Evolutionary conservation across 1,140 invertebrate species (phyloP), one percentile per base, ranked within the genome.

Genomic region (Paralvinella palmiformis): DNA sequence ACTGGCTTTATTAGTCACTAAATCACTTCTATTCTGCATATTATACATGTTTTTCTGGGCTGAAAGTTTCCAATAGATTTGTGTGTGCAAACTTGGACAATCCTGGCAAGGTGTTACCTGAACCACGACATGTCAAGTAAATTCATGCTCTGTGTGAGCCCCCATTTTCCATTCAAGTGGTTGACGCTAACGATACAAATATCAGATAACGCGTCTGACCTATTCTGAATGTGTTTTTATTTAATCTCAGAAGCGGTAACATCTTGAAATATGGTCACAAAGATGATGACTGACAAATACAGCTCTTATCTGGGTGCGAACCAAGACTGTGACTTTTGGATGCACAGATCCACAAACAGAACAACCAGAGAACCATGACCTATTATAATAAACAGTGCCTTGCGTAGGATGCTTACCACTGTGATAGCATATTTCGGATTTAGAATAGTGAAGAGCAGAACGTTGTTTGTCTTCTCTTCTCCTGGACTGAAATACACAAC

Each of bases 371-470:
- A 41, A n/a, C 10, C 10, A 41, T 41, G 37, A 41, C n/a, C n/a
- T 10, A 41, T 73, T 93, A n/a, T n/a, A n/a, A n/a, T n/a, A n/a
- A n/a, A n/a, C n/a, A n/a, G n/a, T n/a, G n/a, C n/a, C n/a, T n/a
- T n/a, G n/a, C n/a, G n/a, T n/a, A n/a, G n/a, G n/a, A n/a, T n/a
- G n/a, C 94, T 91, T 85, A 97, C 94, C 86, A 96, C 95, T 83
- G 94, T 96, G 79, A 99, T 98, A 59, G 95, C 94, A 83, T 98
- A 98, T 73, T 94, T 90, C 65, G 94, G 93, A 82, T 98, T 98
- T 74, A 94, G 88, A 77, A 98, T 91, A 73, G 93, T 96, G 83
- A 96, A 92, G 63, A 96, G 86, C 65, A 98, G 85, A 72, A 98
- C 90, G 83, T 96, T 91, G 84, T 96, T 59, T 36, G 45, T 27